phyloP scores from a whole-genome alignment of 2,888 invertebrate species.

The Baronia brevicornis region DNA sequence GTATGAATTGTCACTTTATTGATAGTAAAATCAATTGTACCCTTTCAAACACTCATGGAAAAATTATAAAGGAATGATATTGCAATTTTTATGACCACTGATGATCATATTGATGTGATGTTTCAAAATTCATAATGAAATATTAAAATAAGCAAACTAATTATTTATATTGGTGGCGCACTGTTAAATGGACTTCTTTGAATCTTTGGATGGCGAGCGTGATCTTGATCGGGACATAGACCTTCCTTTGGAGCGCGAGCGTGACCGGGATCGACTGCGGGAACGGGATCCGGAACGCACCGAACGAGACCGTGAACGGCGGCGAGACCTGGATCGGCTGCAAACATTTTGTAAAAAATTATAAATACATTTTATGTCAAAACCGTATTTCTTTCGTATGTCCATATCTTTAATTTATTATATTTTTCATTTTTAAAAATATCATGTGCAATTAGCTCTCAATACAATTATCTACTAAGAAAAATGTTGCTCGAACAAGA shows the following conservation, averaged over 20 bases:
- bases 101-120: constrained; percentile 16
- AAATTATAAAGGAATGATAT: constrained; percentile 53
- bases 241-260: constrained; percentile 68
- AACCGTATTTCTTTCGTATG: background rate
- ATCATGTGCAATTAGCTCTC: no score
- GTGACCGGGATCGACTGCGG: constrained; percentile 65
- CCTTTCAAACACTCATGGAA: constrained; percentile 36
- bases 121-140: constrained; percentile 17
- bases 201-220: constrained; percentile 67
- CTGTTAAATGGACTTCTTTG: constrained; percentile 62
- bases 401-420: constrained; percentile 4
- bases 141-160: constrained; percentile 23
- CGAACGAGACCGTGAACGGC: constrained; percentile 78
- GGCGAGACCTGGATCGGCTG: constrained; percentile 78
- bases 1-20: constrained; percentile 44
- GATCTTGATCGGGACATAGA: constrained; percentile 68
- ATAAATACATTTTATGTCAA: background rate
- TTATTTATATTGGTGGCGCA: constrained; percentile 9
- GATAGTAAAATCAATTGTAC: constrained; percentile 47
- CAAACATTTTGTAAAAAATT: constrained; percentile 23
- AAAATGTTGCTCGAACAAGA: no score
- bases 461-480: no score
- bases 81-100: constrained; percentile 17
- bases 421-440: no score
- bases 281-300: constrained; percentile 67